These are phyloP conservation scores for Oscheius sp. DNA, from an alignment of 2,888 invertebrate species.

Conservation along the genomic window DNA sequence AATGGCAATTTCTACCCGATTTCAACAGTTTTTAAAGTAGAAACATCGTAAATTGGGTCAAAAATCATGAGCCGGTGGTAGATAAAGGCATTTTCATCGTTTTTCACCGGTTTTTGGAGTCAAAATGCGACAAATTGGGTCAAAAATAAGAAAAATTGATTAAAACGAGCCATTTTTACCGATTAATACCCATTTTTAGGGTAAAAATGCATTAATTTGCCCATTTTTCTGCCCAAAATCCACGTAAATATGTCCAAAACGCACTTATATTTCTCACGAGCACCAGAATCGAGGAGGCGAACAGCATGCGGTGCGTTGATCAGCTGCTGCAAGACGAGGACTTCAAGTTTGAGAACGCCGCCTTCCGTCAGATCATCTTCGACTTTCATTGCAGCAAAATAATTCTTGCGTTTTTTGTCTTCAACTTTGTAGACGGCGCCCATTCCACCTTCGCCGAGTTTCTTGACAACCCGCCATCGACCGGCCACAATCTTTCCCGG, in stretches of 20 bases:
- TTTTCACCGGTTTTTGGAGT: too few species aligned
- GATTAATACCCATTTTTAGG: too few species aligned
- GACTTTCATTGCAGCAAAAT: slow-evolving; percentile 52
- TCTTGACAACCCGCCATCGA: slow-evolving; percentile 80
- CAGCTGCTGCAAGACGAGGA: slow-evolving; percentile 45
- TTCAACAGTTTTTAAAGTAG: too few species aligned
- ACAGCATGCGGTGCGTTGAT: slow-evolving; percentile 34
- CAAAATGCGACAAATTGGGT: too few species aligned
- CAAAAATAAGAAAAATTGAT: too few species aligned
- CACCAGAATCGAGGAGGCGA: slow-evolving; percentile 49
- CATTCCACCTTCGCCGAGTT: slow-evolving; percentile 96
- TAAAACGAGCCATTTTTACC: too few species aligned
- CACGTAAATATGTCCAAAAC: neutral
- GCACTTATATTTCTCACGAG: slow-evolving; percentile 49
- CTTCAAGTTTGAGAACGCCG: slow-evolving; percentile 56
- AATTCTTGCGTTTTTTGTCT: slow-evolving; percentile 76
- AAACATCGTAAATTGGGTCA: too few species aligned
- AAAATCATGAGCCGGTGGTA: too few species aligned
- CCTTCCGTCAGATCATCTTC: slow-evolving; percentile 51
- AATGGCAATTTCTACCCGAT: too few species aligned
- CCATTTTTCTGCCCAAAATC: neutral
- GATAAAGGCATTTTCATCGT: too few species aligned
- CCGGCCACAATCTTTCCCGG: slow-evolving; percentile 45
- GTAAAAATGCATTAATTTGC: neutral
- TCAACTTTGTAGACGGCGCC: slow-evolving; percentile 97